Conservation (phyloP, 2,888 invertebrate genomes). For the Heliconius charithonia region DNA sequence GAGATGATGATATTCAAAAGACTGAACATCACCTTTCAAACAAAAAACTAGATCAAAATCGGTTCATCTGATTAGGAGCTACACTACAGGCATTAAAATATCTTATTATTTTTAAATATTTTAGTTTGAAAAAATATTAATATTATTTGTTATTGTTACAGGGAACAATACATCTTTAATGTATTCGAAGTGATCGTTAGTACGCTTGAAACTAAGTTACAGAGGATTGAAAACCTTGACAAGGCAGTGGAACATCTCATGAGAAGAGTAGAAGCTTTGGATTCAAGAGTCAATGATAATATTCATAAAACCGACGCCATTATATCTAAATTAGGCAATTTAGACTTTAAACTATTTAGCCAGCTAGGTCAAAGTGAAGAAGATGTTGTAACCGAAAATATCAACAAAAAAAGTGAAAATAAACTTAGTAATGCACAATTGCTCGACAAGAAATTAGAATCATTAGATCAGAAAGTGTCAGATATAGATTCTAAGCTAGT, state of each 20-base stretch:
- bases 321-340: constrained; percentile 88
- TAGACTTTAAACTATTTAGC: constrained; percentile 90
- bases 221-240: constrained; percentile 93
- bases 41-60: too few species aligned
- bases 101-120: neutral
- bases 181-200: constrained; percentile 96
- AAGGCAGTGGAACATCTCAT: constrained; percentile 94
- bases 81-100: neutral
- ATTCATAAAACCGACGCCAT: constrained; percentile 93
- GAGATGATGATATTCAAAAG: too few species aligned
- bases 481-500: constrained; percentile 92
- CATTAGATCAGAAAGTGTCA: constrained; percentile 92
- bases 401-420: constrained; percentile 54
- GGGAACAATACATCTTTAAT: constrained; percentile 94
- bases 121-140: neutral
- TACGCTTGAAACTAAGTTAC: constrained; percentile 93
- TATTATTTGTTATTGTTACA: constrained; percentile 73
- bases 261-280: constrained; percentile 92
- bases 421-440: constrained; percentile 71
- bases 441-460: constrained; percentile 87
- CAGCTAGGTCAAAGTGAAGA: constrained; percentile 73
- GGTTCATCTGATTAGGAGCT: too few species aligned
- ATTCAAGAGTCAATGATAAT: constrained; percentile 91
- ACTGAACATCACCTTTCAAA: too few species aligned
- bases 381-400: constrained; percentile 65